Evolutionary conservation across 23 tunicate genomes (phyloP), one percentile per base, ranked within the genome.

Genomic region (Ascidia mentula): DNA sequence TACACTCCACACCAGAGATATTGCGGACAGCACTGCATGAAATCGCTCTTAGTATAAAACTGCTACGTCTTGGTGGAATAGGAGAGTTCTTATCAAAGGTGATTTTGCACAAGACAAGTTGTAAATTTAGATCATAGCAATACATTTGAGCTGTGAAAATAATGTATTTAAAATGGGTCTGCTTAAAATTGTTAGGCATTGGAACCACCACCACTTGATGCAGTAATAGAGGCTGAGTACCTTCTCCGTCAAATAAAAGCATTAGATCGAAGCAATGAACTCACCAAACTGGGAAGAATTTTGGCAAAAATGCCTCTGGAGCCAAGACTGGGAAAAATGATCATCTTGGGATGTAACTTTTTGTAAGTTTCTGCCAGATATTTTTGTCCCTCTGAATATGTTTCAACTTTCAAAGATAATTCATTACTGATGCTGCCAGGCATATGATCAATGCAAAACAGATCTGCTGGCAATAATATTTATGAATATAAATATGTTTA

Each of bases 191-290:
- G 33, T 24, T 73, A 91, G 94, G 98, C 98, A 37, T 79, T 95
- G 37, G 98, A 86, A 69, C 95, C 94, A 1, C 98, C 98, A 28
- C 90, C 98, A 31, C 73, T 89, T 71, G 98, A 95, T 69, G 98
- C 91, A 20, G 90, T 89, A 31, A 95, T 89, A 26, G 98, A 95
- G 72, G 98, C 98, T 35, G 98, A 95, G 72, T 85, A 85, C 45
- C 76, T 82, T 6, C 80, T 89, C 2, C 87, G 83, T 46, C 88
- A 75, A 30, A 90, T 95, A 38, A 95, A 89, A 37, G 98, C 98
- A 37, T 46, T 94, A 31, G 98, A 95, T 73, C 80, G 85, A 46
- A 95, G 86, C 82, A 86, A 82, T 59, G 98, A 95, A 86, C 91
- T 95, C 8, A 95, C 98, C 22, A 81, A 87, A 42, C 88, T 95